phyloP scores from a whole-genome alignment of 1,140 invertebrate genomes.

The Drosophila ohnishii region DNA sequence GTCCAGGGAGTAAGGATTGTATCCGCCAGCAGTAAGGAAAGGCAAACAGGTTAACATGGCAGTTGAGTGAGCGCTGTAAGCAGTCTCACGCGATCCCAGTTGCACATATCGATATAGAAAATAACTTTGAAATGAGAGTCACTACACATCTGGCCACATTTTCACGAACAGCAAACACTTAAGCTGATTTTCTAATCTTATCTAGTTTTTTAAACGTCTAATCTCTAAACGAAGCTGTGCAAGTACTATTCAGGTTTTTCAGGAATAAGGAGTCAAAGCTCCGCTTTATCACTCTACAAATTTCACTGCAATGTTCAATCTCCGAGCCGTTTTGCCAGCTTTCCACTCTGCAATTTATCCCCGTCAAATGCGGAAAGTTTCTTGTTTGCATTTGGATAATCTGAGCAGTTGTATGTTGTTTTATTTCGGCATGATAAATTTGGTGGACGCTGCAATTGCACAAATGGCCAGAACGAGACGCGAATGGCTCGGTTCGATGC shows the following conservation, averaged over 20 bases:
- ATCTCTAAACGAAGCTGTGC: not conserved
- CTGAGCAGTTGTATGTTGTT: constrained; percentile 10
- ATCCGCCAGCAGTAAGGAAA: constrained; percentile 10
- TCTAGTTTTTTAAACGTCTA: not conserved
- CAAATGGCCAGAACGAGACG: constrained; percentile 45
- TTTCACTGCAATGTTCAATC: constrained; percentile 12
- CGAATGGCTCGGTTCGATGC: constrained; percentile 11
- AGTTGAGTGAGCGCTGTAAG: constrained; percentile 5
- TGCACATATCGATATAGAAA: not conserved
- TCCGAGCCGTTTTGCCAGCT: constrained; percentile 14
- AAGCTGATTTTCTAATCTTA: no score
- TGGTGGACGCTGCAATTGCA: constrained; percentile 41
- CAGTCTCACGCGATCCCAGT: not conserved
- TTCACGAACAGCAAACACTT: no score
- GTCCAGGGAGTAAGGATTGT: constrained; percentile 17
- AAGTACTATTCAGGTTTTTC: not conserved
- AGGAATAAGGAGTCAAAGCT: constrained; percentile 9
- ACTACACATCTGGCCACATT: no score
- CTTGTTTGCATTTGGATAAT: constrained; percentile 4
- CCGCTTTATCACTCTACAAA: constrained; percentile 11
- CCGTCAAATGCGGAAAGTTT: constrained; percentile 31
- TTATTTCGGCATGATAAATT: constrained; percentile 54
- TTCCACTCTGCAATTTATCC: constrained; percentile 25
- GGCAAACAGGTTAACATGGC: constrained; percentile 33
- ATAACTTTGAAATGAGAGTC: not conserved